These are phyloP conservation scores for Odontomachus brunneus DNA, from an alignment of 1,140 invertebrate species.

Conservation along the genomic window DNA sequence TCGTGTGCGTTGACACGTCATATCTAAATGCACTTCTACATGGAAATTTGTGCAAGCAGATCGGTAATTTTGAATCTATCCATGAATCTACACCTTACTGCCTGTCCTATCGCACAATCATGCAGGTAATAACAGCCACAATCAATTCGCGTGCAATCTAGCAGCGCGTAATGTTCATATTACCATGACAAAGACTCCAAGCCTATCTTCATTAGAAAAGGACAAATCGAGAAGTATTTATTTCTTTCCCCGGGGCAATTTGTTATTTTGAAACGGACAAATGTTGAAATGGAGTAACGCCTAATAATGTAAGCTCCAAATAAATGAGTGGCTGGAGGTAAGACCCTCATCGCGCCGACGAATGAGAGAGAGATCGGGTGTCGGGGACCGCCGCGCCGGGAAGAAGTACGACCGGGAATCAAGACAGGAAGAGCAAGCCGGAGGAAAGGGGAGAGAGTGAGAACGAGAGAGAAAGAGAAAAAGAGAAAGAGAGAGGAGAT, in stretches of 20 bases:
- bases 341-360: slow-evolving; percentile 62
- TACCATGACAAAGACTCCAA: background rate
- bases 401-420: slow-evolving; percentile 28
- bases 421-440: slow-evolving; percentile 16
- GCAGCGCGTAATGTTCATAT: background rate
- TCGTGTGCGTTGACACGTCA: too few relatives aligned
- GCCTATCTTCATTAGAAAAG: background rate
- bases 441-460: slow-evolving; percentile 39
- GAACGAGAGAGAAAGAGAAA: slow-evolving; percentile 46
- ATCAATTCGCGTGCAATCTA: background rate
- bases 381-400: slow-evolving; percentile 1
- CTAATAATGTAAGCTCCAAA: slow-evolving; percentile 82
- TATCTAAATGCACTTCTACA: background rate
- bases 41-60: slow-evolving; percentile 16
- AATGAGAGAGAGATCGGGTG: slow-evolving; percentile 26
- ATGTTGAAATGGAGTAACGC: slow-evolving; percentile 78
- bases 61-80: background rate
- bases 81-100: background rate
- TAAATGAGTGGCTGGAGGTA: slow-evolving; percentile 74
- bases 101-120: background rate
- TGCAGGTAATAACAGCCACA: background rate
- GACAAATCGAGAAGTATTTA: slow-evolving; percentile 48
- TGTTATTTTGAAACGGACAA: slow-evolving; percentile 79
- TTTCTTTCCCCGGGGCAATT: slow-evolving; percentile 72
- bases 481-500: slow-evolving; percentile 49